Evolutionary conservation across 2,888 invertebrate species (phyloP), one percentile per base, ranked within the genome.

Genomic region (Chelonus formosanus): DNA sequence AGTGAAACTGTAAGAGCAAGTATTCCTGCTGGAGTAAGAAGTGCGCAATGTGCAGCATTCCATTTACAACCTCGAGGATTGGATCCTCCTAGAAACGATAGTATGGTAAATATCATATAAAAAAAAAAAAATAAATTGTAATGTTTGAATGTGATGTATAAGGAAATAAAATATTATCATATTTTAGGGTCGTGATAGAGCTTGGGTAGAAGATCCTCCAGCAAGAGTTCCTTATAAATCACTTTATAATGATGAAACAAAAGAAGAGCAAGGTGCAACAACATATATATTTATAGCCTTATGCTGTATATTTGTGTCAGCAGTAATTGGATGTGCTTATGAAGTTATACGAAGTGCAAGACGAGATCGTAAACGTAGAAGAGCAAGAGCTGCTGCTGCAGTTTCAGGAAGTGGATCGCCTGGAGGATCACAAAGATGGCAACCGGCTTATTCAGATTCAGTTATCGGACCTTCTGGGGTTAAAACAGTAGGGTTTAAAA

Each of bases 1-100:
- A 90, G 92, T 32, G 93, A 94, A 80, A 92, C 92, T 73, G 93
- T 95, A 32, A 91, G 93, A 66, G 94, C 93, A n/a, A 92, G 93
- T 7, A 94, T 93, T 80, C 91, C 94, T 1, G 92, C 92, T 74
- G 95, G 95, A 0, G 92, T 95, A 0, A 87, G 94, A 67, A 93
- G 93, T 78, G 94, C 94, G 0, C 93, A 94, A 76, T 95, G 95
- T 82, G 93, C 93, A 5, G 89, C 92, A 1, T 95, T 95, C 78
- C 81, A 82, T 63, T 78, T 79, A 32, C 82, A 83, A 66, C 77
- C 81, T 0, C 77, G 79, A 56, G 84, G 84, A 32, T 70, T 78
- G 10, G 83, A 84, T 34, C 82, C 83, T 8, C 80, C 83, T 2
- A 77, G 81, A 67, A 84, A 84, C 63, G 90, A 90, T 78, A 86